Evolutionary conservation across 1,140 invertebrate species (phyloP).

Genomic region (Hycleus cichorii): DNA sequence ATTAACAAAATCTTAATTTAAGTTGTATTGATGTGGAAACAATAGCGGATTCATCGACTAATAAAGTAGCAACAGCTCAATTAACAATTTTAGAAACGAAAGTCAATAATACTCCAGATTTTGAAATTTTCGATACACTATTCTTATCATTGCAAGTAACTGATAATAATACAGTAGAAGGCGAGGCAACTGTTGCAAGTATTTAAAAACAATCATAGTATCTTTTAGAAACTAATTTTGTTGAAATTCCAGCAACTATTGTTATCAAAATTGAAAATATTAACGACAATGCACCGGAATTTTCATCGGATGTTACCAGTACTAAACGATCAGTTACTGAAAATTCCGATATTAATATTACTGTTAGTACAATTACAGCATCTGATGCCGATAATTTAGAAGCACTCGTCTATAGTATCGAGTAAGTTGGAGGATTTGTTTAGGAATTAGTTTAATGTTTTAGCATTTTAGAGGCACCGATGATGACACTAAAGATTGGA

Average conservation of each 20-base stretch:
- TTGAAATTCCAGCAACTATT: constrained; percentile 40
- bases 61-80: background rate
- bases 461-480: constrained; percentile 35
- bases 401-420: constrained; percentile 30
- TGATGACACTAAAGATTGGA: constrained; percentile 38
- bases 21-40: constrained; percentile 23
- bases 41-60: background rate
- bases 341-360: constrained; percentile 34
- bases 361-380: constrained; percentile 45
- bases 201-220: constrained; percentile 18
- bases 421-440: constrained; percentile 23
- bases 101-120: constrained; percentile 38
- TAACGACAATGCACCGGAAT: constrained; percentile 49
- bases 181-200: constrained; percentile 39
- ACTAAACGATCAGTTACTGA: constrained; percentile 36
- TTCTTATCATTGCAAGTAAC: constrained; percentile 43
- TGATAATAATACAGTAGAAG: constrained; percentile 38
- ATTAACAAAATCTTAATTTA: constrained; percentile 5
- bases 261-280: constrained; percentile 44
- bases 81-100: constrained; percentile 10
- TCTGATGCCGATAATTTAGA: constrained; percentile 46
- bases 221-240: background rate
- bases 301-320: constrained; percentile 37
- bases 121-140: constrained; percentile 48
- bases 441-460: background rate